Conservation (phyloP, 2,888 invertebrate genomes). For the Galeruca laticollis region DNA sequence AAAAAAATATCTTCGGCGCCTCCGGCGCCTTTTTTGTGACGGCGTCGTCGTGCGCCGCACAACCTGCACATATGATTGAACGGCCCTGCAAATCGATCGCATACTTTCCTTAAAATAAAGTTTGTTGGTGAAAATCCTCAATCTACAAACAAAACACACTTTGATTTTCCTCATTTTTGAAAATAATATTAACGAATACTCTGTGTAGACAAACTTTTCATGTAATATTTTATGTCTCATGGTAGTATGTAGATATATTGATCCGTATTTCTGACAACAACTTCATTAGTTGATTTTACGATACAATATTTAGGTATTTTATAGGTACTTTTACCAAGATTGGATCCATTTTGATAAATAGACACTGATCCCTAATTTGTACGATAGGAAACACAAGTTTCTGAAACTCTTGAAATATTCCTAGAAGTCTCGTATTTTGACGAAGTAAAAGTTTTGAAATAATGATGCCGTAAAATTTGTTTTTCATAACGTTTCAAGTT, state of each 20-base stretch:
- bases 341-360: background rate
- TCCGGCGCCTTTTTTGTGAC: no score
- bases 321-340: background rate
- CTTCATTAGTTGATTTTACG: background rate
- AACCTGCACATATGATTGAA: no score
- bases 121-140: no score
- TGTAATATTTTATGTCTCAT: background rate
- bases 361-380: background rate
- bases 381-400: background rate
- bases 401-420: background rate
- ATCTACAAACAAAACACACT: no score
- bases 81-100: no score
- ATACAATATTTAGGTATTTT: background rate
- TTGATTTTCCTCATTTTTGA: no score
- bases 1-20: no score
- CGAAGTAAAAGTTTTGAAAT: background rate
- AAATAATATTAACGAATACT: background rate
- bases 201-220: background rate
- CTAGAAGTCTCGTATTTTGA: background rate
- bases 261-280: background rate
- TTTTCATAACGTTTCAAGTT: background rate
- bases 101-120: no score
- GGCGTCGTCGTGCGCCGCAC: no score
- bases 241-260: constrained; percentile 2
- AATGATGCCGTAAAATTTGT: background rate